These are phyloP conservation scores for Hiodon tergisus DNA, from an alignment of 2,113 vertebrate species.

Conservation along the genomic window DNA sequence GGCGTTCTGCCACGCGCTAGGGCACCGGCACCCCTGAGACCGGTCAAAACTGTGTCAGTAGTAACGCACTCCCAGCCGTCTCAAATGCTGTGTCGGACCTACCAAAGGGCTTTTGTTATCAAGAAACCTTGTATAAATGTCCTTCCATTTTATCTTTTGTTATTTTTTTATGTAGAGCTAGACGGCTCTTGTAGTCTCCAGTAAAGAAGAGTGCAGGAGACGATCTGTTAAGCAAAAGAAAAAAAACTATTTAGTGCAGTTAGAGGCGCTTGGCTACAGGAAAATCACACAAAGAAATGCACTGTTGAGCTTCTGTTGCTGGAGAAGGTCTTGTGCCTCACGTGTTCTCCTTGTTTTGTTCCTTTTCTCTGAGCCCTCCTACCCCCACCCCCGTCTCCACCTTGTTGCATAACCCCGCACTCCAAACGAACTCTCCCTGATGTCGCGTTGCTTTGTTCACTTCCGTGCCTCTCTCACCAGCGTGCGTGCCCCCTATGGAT, in stretches of 20 bases:
- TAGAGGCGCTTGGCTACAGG: neutral
- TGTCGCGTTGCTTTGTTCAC: neutral
- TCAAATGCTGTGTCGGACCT: too few relatives aligned
- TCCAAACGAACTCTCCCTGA: constrained; percentile 5
- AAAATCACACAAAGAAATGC: constrained; percentile 6
- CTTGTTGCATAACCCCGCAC: constrained; percentile 43
- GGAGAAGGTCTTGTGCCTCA: neutral
- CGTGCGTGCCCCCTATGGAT: neutral
- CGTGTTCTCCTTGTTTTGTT: neutral
- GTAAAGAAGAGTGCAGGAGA: too few relatives aligned
- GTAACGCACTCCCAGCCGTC: too few relatives aligned
- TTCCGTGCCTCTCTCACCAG: neutral
- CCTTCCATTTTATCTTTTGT: too few relatives aligned
- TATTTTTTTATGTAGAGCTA: too few relatives aligned
- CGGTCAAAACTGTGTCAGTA: too few relatives aligned
- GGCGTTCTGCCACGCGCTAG: too few relatives aligned
- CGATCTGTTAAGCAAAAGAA: too few relatives aligned
- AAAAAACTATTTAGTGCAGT: too few relatives aligned
- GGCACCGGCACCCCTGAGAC: too few relatives aligned
- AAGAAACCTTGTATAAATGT: too few relatives aligned
- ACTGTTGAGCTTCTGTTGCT: neutral
- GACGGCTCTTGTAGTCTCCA: neutral
- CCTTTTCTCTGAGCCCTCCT: neutral
- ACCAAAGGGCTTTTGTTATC: too few relatives aligned
- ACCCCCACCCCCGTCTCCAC: constrained; percentile 26